phyloP scores from a whole-genome alignment of 2,888 invertebrate species.

The Pimpla rufipes region DNA sequence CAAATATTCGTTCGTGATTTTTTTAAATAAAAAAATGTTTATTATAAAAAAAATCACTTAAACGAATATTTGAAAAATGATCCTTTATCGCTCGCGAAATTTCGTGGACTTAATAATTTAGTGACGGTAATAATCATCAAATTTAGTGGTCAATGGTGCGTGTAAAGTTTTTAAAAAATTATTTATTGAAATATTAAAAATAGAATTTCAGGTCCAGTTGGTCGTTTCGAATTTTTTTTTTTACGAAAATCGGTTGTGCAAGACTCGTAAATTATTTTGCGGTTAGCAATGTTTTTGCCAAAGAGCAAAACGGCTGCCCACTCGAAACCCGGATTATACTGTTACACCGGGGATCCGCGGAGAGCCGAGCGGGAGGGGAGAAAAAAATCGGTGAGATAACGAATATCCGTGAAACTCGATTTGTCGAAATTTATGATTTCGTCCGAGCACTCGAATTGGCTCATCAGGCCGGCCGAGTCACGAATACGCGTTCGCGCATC shows the following conservation, averaged over 20 bases:
- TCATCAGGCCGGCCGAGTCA: slow-evolving; percentile 14
- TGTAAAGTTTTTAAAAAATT: too few species aligned
- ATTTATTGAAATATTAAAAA: too few species aligned
- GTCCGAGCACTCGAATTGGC: slow-evolving; percentile 26
- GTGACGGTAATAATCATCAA: too few species aligned
- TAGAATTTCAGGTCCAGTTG: too few species aligned
- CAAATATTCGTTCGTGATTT: too few species aligned
- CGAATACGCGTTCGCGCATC: slow-evolving; percentile 13
- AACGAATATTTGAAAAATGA: slow-evolving; percentile 43
- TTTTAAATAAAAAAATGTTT: too few species aligned
- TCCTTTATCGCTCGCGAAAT: not conserved
- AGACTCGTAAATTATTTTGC: not conserved
- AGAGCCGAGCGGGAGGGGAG: not conserved
- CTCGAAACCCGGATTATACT: not conserved
- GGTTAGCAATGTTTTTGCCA: not conserved
- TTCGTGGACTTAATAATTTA: too few species aligned
- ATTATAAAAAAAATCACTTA: too few species aligned
- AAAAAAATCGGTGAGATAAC: not conserved
- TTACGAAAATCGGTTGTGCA: not conserved
- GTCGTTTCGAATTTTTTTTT: not conserved
- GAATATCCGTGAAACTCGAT: slow-evolving; percentile 13
- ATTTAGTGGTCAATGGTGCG: too few species aligned
- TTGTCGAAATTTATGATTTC: slow-evolving; percentile 21
- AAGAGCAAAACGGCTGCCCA: not conserved
- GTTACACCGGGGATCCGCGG: not conserved